Evolutionary conservation across 2,888 invertebrate species (phyloP), one percentile per base, ranked within the genome.

Genomic region (Nymphalis polychloros): DNA sequence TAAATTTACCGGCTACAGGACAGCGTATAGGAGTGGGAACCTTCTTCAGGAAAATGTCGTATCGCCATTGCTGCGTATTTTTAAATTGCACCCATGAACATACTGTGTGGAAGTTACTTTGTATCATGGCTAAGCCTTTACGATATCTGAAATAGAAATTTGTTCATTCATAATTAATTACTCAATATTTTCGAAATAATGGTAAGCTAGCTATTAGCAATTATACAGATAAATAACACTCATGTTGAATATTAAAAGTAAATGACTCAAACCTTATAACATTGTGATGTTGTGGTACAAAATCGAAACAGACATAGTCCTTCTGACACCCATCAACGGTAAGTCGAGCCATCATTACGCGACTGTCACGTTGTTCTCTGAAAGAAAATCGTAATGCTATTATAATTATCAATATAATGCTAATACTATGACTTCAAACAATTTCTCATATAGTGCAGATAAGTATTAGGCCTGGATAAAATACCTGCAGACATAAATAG

Each of bases 291-390:
- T 97, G 95, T 0, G 98, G 97, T 63, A 98, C 96, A 85, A 99
- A 98, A 84, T 99, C 98, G 79, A 98, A 98, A 83, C 99, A 99
- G 8, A 98, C 95, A 84, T 97, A 99, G 94, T 99, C 99, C 81
- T 98, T 98, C 90, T 99, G 99, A 87, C 98, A 94, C 67, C 98
- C 98, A 84, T 99, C 99, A 0, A 99, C 98, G 0, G 98, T 98
- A 10, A 99, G 94, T 70, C 98, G 94, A 0, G 99, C 98, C 97
- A 99, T 98, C 96, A 99, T 97, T 67, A 97, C 96, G 74, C 98
- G 93, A 47, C 96, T 95, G 77, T 98, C 98, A 72, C 98, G 94
- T 76, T 97, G 97, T 88, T 99, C 98, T 72, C 97, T 93, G 77
- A 41, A 81, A 82, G 68, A 31, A 57, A 63, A 4, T 41, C 10